Percentiles rank a stretch among this genome's conserved stretches.
Evolutionary conservation across 35 echinoderm and acorn worm species (phyloP).

Genomic region (Eucidaris tribuloides): DNA sequence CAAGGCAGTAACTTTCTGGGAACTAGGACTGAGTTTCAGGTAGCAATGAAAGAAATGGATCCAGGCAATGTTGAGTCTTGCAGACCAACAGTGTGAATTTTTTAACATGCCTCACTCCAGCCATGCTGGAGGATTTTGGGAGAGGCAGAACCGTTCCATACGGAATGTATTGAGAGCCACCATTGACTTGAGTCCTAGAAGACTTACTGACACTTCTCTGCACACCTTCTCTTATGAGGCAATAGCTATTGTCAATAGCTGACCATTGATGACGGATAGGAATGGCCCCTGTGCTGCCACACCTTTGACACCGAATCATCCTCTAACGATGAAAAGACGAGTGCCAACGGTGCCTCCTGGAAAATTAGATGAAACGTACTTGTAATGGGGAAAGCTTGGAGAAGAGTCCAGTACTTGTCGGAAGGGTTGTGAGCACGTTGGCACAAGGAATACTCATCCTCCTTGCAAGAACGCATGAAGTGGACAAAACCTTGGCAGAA

Average conservation of each 20-base stretch:
- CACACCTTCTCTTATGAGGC: constrained; percentile 59
- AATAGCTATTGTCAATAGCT: constrained; percentile 39
- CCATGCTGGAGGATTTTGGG: constrained; percentile 63
- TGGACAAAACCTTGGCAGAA: constrained; percentile 10
- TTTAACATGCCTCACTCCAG: constrained; percentile 52
- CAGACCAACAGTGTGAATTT: neutral
- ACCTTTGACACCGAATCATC: constrained; percentile 64
- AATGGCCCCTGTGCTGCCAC: constrained; percentile 45
- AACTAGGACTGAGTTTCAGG: constrained; percentile 38
- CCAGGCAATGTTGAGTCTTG: constrained; percentile 4
- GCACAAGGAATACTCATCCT: constrained; percentile 17
- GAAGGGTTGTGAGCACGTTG: constrained; percentile 30
- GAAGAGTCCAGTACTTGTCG: constrained; percentile 36
- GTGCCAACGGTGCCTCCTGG: constrained; percentile 40
- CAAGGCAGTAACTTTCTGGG: constrained; percentile 66
- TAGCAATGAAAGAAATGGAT: constrained; percentile 59
- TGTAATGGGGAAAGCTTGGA: constrained; percentile 33
- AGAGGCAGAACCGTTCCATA: constrained; percentile 44
- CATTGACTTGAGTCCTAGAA: neutral
- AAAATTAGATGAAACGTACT: neutral
- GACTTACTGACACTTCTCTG: constrained; percentile 63
- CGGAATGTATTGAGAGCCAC: constrained; percentile 40
- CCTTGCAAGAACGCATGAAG: constrained; percentile 21
- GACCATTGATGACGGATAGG: constrained; percentile 36
- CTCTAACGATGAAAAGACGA: constrained; percentile 52